Evolutionary conservation across 2,888 invertebrate species (phyloP), one percentile per base, ranked within the genome.

Genomic region (Osedax fenrisi): DNA sequence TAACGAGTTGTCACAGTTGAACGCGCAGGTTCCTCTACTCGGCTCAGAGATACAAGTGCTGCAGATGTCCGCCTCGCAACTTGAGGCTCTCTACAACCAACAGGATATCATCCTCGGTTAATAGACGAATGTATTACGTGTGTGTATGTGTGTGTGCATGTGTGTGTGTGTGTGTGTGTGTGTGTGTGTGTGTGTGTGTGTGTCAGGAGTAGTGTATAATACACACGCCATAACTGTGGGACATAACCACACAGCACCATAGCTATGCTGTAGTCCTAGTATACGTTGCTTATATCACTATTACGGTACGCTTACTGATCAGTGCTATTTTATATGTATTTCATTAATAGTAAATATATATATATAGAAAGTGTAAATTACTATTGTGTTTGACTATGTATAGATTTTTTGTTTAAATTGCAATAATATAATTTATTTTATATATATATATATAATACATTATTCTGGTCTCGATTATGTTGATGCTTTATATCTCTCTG

Each of bases 41-140:
- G 75, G 78, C 2, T 77, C 78, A 22, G 83, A 84, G 64, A 80
- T 84, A 21, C 80, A 81, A 5, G 81, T 81, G n/a, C 76, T 83
- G 3, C 81, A 84, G 75, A 81, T 80, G 72, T 78, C 81, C 70
- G 83, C 84, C 2, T 84, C 85, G 24, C 79, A 82, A 71, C 80
- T 86, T n/a, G 68, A 68, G 74, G 81, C 81, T 1, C 78, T 86
- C 0, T 85, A 86, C 77, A 83, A 83, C 24, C 83, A 85, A 74
- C 85, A 86, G 77, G 87, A 87, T 76, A 80, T 81, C 25, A 80
- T 86, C 75, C 80, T 87, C 59, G 83, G 86, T 86, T 78, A 80
- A 81, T 76, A 13, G 3, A 13, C 24, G 10, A 21, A 64, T 24
- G 24, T 2, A 0, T 21, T 21, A 13, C 1, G 2, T 64, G 64